phyloP scores from a whole-genome alignment of 2,888 invertebrate species.

The Drosophila multiciliata region DNA sequence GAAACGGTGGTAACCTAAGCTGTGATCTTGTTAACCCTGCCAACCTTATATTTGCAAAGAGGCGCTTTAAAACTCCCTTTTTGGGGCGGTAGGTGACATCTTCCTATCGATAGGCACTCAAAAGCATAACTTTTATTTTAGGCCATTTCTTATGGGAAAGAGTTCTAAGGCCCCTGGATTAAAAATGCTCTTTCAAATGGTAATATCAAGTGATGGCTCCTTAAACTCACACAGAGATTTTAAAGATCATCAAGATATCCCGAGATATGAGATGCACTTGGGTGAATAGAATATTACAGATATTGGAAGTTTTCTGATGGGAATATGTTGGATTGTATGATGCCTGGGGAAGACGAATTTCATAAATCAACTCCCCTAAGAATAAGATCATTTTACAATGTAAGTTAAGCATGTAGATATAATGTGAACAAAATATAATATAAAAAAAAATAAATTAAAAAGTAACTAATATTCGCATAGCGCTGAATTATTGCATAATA shows the following conservation, averaged over 20 bases:
- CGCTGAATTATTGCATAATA: constrained; percentile 14
- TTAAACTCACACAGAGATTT: too few species aligned
- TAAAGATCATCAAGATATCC: too few species aligned
- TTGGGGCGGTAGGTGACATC: background rate
- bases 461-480: constrained; percentile 45
- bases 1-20: background rate
- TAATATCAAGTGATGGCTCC: too few species aligned
- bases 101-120: background rate
- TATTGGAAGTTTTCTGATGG: too few species aligned
- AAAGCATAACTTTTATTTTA: background rate
- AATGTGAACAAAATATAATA: background rate
- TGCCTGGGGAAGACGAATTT: background rate
- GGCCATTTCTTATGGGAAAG: too few species aligned
- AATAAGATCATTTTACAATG: background rate
- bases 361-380: background rate
- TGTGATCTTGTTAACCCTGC: background rate
- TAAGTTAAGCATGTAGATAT: background rate
- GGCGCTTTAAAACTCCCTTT: background rate
- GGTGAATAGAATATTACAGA: too few species aligned
- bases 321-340: too few species aligned
- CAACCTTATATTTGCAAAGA: background rate
- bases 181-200: too few species aligned
- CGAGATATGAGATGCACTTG: too few species aligned
- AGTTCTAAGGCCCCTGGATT: too few species aligned
- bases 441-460: background rate